Percentiles rank a stretch among this genome's conserved stretches.
These are phyloP conservation scores for Acanthosepion esculentum DNA, from an alignment of 2,888 invertebrate species.

Conservation along the genomic window DNA sequence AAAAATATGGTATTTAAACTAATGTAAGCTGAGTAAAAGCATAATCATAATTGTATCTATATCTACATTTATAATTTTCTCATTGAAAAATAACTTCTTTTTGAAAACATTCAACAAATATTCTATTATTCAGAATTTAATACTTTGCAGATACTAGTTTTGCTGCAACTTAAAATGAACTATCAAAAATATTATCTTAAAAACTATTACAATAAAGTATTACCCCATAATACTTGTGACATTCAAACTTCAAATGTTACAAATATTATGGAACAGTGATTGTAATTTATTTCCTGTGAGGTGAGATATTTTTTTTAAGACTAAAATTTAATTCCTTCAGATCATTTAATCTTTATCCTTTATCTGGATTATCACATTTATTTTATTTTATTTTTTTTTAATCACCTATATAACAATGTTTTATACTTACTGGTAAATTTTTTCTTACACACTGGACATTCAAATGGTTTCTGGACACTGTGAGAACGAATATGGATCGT, in stretches of 20 bases:
- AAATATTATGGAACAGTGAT: no score
- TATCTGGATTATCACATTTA: background rate
- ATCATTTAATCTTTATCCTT: background rate
- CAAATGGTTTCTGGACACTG: constrained; percentile 75
- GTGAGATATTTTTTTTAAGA: background rate
- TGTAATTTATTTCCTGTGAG: background rate
- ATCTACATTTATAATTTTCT: no score
- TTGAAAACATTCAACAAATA: no score
- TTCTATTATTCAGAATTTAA: no score
- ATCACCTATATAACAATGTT: background rate
- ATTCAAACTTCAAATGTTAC: no score
- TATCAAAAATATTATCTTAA: background rate
- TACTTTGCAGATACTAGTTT: background rate
- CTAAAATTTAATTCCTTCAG: background rate
- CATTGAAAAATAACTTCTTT: no score
- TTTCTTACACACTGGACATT: constrained; percentile 76
- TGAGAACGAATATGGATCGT: constrained; percentile 76
- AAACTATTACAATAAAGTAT: background rate
- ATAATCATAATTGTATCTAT: no score
- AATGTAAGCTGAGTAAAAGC: no score
- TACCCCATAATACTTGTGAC: no score
- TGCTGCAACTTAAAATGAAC: background rate
- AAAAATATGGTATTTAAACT: no score
- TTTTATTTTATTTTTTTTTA: background rate
- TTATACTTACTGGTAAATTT: constrained; percentile 63